phyloP scores from a whole-genome alignment of 2,888 invertebrate genomes.

The Eugnorisma glareosa region DNA sequence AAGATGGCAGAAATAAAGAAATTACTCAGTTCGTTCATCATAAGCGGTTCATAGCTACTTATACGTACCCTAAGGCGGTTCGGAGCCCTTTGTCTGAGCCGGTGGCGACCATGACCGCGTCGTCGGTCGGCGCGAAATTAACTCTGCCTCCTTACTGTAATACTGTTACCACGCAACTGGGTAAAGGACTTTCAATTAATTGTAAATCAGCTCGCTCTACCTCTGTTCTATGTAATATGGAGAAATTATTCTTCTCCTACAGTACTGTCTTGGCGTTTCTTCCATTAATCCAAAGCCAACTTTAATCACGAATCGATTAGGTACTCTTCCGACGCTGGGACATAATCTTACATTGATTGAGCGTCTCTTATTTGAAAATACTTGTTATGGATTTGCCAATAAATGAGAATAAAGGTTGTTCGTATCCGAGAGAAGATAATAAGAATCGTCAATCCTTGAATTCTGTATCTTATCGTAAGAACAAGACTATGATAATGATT shows the following conservation, averaged over 20 bases:
- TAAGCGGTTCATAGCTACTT: slow-evolving; percentile 48
- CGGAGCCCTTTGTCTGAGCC: slow-evolving; percentile 63
- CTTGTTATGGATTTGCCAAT: slow-evolving; percentile 8
- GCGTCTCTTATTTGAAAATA: not conserved
- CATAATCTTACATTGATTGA: not conserved
- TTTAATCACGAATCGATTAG: slow-evolving; percentile 19
- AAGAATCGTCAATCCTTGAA: slow-evolving; percentile 46
- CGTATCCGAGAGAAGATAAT: slow-evolving; percentile 30
- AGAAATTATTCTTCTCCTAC: slow-evolving; percentile 15
- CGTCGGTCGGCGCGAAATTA: slow-evolving; percentile 66
- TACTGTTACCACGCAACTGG: slow-evolving; percentile 50
- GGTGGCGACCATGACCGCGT: slow-evolving; percentile 68
- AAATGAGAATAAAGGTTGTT: slow-evolving; percentile 16
- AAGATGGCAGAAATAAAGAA: slow-evolving; percentile 15
- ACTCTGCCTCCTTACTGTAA: slow-evolving; percentile 62
- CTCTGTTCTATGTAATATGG: slow-evolving; percentile 16
- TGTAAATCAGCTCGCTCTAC: slow-evolving; percentile 31
- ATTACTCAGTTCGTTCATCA: slow-evolving; percentile 29
- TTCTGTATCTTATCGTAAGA: slow-evolving; percentile 55
- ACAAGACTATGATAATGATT: slow-evolving; percentile 51
- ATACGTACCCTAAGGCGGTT: slow-evolving; percentile 31
- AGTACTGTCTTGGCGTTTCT: slow-evolving; percentile 6
- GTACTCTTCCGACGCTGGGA: not conserved
- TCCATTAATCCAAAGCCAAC: not conserved
- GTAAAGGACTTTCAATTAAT: slow-evolving; percentile 53